phyloP scores from a whole-genome alignment of 2,797 vertebrate species.

The Myiotriccus ornatus region DNA sequence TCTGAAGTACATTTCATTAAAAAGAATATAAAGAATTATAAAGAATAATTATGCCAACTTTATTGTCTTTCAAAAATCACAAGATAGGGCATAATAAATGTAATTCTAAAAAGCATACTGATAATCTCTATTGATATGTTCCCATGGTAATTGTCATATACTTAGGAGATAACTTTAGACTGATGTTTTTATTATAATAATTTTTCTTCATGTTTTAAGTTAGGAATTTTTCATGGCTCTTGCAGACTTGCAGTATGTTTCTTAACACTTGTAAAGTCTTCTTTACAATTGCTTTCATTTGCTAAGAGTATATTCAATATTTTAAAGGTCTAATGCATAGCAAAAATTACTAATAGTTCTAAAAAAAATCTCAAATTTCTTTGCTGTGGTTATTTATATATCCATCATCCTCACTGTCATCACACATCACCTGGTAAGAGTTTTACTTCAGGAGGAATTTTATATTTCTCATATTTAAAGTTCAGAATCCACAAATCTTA shows the following conservation, averaged over 20 bases:
- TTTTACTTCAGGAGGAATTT: not conserved
- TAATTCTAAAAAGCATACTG: not conserved
- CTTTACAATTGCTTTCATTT: not conserved
- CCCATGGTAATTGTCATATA: not conserved
- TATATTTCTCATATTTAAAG: slow-evolving; percentile 54
- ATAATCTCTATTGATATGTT: not conserved
- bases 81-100: not conserved
- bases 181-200: not conserved
- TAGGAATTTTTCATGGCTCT: not conserved
- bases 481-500: slow-evolving; percentile 44
- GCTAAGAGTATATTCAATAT: not conserved
- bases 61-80: not conserved
- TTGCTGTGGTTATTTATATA: not conserved
- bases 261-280: not conserved
- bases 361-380: not conserved
- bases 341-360: not conserved
- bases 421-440: not conserved
- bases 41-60: not conserved
- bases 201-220: not conserved
- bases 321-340: not conserved
- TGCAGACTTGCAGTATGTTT: not conserved
- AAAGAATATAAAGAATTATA: no score
- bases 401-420: not conserved
- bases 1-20: not conserved
- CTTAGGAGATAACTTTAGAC: not conserved